phyloP scores from a whole-genome alignment of 2,888 invertebrate genomes.

The Tipula unca region DNA sequence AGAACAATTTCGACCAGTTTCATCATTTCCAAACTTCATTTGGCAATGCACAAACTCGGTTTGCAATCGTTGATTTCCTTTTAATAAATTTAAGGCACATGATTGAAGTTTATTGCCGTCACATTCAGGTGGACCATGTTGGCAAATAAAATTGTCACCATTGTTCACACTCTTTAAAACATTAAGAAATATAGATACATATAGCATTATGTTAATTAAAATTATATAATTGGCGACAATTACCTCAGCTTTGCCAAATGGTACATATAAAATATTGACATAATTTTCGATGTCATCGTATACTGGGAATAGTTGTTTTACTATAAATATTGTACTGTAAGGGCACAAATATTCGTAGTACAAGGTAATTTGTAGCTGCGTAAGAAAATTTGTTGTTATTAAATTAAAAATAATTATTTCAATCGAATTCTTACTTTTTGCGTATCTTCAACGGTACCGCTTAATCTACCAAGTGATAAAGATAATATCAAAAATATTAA shows the following conservation, averaged over 20 bases:
- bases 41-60: conserved; percentile 48
- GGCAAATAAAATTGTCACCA: conserved; percentile 47
- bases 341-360: conserved; percentile 55
- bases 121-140: conserved; percentile 56
- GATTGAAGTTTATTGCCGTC: conserved; percentile 54
- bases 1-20: conserved; percentile 38
- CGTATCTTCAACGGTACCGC: not conserved
- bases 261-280: conserved; percentile 48
- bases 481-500: not conserved
- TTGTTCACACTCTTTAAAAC: conserved; percentile 33
- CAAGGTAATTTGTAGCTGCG: conserved; percentile 47
- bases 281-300: conserved; percentile 44
- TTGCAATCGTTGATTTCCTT: conserved; percentile 37
- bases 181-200: not conserved
- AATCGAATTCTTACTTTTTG: not conserved
- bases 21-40: conserved; percentile 36
- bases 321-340: conserved; percentile 51
- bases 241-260: conserved; percentile 57
- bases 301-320: conserved; percentile 46
- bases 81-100: conserved; percentile 45
- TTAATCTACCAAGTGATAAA: not conserved
- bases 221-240: conserved; percentile 29
- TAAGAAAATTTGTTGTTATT: not conserved
- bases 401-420: not conserved
- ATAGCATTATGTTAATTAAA: not conserved